These are phyloP conservation scores for Chrysotoxum bicinctum DNA, from an alignment of 2,888 invertebrate species.

Conservation along the genomic window DNA sequence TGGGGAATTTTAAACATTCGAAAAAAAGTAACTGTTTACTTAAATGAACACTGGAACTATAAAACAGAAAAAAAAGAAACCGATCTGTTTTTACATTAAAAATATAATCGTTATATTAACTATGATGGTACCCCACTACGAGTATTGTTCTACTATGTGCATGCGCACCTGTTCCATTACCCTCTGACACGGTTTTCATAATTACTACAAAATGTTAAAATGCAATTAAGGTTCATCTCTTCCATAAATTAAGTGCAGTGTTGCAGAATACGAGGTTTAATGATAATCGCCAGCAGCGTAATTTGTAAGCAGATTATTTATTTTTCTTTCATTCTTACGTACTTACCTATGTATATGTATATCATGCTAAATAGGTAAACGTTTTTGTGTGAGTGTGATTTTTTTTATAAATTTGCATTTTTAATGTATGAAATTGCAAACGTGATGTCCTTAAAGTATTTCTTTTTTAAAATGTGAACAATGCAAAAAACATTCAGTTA, in stretches of 20 bases:
- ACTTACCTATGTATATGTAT: background rate
- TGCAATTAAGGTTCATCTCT: constrained; percentile 64
- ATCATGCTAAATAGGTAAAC: background rate
- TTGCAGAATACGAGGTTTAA: constrained; percentile 59
- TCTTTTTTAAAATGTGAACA: background rate
- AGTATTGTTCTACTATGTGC: background rate
- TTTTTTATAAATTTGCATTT: constrained; percentile 30
- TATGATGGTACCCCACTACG: background rate
- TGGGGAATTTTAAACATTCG: background rate
- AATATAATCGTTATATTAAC: background rate
- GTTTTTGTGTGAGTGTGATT: background rate
- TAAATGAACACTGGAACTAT: background rate
- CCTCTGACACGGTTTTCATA: constrained; percentile 53
- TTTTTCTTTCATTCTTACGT: constrained; percentile 14
- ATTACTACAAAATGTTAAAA: constrained; percentile 68
- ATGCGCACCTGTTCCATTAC: constrained; percentile 55
- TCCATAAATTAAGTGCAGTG: constrained; percentile 63
- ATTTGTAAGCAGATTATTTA: constrained; percentile 66
- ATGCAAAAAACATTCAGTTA: background rate
- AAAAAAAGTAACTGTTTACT: background rate
- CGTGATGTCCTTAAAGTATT: background rate
- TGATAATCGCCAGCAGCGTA: constrained; percentile 66
- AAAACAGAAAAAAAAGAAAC: background rate
- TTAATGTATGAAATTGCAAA: background rate
- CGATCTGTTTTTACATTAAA: background rate